These are phyloP conservation scores for Oophaga pumilio DNA, from an alignment of 2,113 vertebrate genomes.

Conservation along the genomic window DNA sequence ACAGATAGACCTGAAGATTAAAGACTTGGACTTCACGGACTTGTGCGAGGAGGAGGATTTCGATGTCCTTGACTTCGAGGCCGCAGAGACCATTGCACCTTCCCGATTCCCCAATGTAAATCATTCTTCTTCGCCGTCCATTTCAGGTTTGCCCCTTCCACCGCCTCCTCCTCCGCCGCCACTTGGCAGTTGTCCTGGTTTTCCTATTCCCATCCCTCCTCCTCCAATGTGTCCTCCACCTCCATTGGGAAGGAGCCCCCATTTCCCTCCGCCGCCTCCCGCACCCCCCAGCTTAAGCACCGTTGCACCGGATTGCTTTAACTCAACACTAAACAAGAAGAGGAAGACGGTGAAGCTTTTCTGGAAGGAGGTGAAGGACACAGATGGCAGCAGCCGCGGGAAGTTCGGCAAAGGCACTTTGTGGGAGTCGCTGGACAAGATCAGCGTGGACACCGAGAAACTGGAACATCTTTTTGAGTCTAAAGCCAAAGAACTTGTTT, in stretches of 20 bases:
- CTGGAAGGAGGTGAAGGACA: constrained; percentile 90
- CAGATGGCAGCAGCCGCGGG: constrained; percentile 68
- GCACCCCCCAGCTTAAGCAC: constrained; percentile 52
- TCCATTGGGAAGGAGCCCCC: constrained; percentile 45
- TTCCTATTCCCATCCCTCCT: constrained; percentile 41
- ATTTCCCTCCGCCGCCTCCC: constrained; percentile 61
- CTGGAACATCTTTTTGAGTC: constrained; percentile 96
- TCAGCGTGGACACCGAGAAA: constrained; percentile 78
- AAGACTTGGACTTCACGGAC: constrained; percentile 96
- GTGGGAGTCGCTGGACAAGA: constrained; percentile 89
- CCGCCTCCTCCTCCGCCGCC: constrained; percentile 72
- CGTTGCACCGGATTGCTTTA: constrained; percentile 49
- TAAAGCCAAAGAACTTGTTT: constrained; percentile 82
- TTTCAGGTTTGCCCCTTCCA: constrained; percentile 61
- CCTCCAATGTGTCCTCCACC: constrained; percentile 46
- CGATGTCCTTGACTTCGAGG: constrained; percentile 79
- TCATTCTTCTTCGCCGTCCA: constrained; percentile 64
- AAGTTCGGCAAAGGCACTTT: constrained; percentile 83
- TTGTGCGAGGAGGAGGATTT: constrained; percentile 90
- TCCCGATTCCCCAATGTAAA: constrained; percentile 59
- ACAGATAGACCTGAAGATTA: constrained; percentile 80
- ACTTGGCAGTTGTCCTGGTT: neutral
- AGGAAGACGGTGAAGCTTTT: constrained; percentile 94
- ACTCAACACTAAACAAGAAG: constrained; percentile 72
- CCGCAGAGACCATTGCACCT: constrained; percentile 63